Evolutionary conservation across 2,797 vertebrate genomes (phyloP).

Genomic region (Ataeniobius toweri): DNA sequence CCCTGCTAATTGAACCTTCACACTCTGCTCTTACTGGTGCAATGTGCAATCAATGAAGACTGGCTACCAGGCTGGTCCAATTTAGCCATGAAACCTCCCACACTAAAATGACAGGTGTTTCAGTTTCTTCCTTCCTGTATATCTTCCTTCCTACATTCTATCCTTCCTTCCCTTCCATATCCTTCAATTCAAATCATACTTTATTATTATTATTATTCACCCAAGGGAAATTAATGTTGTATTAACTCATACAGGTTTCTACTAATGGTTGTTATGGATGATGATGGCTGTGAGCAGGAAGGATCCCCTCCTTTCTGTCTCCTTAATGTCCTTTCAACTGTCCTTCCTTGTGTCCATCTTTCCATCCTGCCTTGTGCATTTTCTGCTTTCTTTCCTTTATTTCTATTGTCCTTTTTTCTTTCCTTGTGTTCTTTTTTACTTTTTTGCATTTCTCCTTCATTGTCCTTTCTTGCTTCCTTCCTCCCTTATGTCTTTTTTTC

Average conservation of each 20-base stretch:
- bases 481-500: not conserved
- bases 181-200: not conserved
- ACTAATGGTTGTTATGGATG: not conserved
- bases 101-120: no score
- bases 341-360: not conserved
- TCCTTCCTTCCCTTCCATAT: not conserved
- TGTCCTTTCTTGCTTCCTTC: not conserved
- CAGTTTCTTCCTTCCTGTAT: no score
- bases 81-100: no score
- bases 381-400: not conserved
- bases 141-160: no score
- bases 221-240: no score
- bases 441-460: not conserved
- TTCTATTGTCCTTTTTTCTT: not conserved
- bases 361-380: not conserved
- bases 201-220: no score
- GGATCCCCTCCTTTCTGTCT: not conserved
- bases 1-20: no score
- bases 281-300: not conserved
- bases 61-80: no score
- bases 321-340: not conserved
- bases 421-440: not conserved
- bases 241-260: not conserved
- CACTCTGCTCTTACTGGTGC: no score
- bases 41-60: no score